phyloP scores from a whole-genome alignment of 2,888 invertebrate species.

The Chironomus riparius region DNA sequence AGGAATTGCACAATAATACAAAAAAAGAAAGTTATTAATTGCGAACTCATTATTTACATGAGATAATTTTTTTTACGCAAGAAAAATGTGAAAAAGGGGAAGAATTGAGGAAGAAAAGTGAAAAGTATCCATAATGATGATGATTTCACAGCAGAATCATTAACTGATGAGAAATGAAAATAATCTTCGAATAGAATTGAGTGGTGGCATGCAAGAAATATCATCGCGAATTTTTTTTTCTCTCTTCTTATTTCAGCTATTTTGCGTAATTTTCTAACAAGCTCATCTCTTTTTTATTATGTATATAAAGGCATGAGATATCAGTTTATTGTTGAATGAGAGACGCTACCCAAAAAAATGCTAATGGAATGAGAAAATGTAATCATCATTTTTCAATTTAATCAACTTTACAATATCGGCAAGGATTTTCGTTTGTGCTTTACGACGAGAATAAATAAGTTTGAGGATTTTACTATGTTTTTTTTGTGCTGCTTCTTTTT shows the following conservation, averaged over 20 bases:
- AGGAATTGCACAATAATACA: neutral
- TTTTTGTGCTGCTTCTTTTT: no score
- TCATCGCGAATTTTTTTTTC: neutral
- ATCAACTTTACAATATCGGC: slow-evolving; percentile 24
- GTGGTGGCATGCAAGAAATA: neutral
- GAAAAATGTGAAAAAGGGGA: neutral
- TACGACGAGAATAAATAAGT: neutral
- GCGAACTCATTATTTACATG: slow-evolving; percentile 17
- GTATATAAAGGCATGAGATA: neutral
- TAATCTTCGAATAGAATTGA: neutral
- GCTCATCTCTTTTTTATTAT: neutral
- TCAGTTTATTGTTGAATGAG: neutral
- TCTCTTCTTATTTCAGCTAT: neutral
- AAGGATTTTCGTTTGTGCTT: slow-evolving; percentile 3
- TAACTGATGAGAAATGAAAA: neutral
- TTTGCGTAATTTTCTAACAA: neutral
- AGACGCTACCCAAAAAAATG: neutral
- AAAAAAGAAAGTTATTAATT: slow-evolving; percentile 2
- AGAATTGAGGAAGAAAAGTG: neutral
- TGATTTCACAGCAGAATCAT: neutral
- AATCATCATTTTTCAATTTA: slow-evolving; percentile 28
- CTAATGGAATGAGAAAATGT: slow-evolving; percentile 1
- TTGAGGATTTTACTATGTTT: neutral
- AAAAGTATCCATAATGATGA: slow-evolving; percentile 22
- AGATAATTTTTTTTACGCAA: no score